phyloP scores from a whole-genome alignment of 2,797 vertebrate species.

The Phyllotis vaccarum region DNA sequence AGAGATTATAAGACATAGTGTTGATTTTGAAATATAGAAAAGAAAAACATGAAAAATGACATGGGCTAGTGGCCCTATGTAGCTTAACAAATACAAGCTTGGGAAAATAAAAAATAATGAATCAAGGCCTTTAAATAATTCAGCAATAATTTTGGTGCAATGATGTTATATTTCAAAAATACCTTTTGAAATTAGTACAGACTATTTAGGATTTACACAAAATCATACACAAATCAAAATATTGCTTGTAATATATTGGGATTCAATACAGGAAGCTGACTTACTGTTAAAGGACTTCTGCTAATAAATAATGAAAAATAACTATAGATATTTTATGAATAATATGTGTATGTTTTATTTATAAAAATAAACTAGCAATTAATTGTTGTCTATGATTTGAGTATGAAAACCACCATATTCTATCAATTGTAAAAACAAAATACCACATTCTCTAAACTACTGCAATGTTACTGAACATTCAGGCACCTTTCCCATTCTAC shows the following conservation, averaged over 20 bases:
- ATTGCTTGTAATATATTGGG: background rate
- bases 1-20: background rate
- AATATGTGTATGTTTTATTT: background rate
- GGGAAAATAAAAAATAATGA: too few species aligned
- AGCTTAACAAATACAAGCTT: background rate
- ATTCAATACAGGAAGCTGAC: background rate
- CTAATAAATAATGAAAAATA: background rate
- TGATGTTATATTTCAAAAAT: background rate
- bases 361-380: background rate
- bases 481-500: accelerated
- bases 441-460: background rate
- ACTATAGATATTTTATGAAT: background rate
- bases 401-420: background rate
- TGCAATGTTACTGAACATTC: background rate
- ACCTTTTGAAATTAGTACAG: background rate
- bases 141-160: background rate
- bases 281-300: background rate
- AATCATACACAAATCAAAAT: background rate
- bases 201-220: background rate
- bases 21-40: background rate
- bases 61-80: background rate
- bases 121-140: background rate
- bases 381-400: background rate
- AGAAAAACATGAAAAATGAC: background rate
- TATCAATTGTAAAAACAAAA: background rate